Evolutionary conservation across 2,797 vertebrate genomes (phyloP).

Genomic region (Acanthurus tractus): DNA sequence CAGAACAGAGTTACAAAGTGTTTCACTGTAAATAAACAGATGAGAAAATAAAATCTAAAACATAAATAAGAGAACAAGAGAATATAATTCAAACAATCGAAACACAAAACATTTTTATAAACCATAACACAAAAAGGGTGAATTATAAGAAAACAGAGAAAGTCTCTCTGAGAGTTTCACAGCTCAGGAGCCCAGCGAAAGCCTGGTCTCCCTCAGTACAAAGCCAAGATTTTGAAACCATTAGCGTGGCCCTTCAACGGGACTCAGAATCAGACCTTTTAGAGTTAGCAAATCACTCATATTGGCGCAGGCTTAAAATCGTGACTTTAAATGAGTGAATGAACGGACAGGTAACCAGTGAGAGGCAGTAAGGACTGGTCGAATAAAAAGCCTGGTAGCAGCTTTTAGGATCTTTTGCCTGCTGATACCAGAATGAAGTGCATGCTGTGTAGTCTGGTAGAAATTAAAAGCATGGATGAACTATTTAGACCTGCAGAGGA

Average conservation of each 20-base stretch:
- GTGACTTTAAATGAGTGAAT: neutral
- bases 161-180: no score
- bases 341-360: neutral
- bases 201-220: neutral
- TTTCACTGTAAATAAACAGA: no score
- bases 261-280: neutral
- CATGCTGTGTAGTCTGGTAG: neutral
- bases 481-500: neutral
- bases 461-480: neutral
- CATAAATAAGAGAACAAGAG: no score
- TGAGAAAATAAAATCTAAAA: no score
- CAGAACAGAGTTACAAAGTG: no score
- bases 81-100: no score
- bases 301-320: no score
- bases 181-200: neutral
- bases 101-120: no score
- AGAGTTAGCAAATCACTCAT: neutral
- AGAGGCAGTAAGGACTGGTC: neutral
- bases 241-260: neutral
- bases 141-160: no score
- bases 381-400: neutral
- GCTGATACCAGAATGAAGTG: slow-evolving; percentile 1
- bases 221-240: neutral
- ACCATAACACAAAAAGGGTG: no score
- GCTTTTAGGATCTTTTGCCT: neutral